Base-by-base conservation (phyloP, 2,888 invertebrate genomes). In the Patella depressa region DNA sequence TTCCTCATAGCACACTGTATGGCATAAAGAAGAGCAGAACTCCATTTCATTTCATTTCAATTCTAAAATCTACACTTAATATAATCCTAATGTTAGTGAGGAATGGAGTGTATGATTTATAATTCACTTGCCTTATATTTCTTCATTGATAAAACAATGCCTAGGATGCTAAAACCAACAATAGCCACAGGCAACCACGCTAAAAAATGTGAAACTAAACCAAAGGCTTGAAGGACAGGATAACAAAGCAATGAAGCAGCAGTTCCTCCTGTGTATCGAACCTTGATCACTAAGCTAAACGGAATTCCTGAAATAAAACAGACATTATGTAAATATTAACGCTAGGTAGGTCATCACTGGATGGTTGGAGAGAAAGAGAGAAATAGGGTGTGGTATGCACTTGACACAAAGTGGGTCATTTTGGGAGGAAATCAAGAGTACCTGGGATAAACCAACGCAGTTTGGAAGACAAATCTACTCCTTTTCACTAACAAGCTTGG, bases 141-240 rank as follows among this genome's bases (percentile, higher is more conserved):
- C 79, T 85, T 87, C 76, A 84, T 82, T 75, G 86, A 83, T 19
- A 88, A 82, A n/a, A 86, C 73, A 57, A 85, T 84, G 53, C 88
- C 89, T 74, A 87, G 85, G 11, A 83, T 79, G 15, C 87, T 85
- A 80, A 87, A 88, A 11, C 85, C 75, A 14, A 81, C 85, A n/a
- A 88, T 85, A 12, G 86, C 87, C 34, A 86, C 84, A 57, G 88
- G 87, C 45, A 89, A 83, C 86, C 88, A 87, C 53, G 88, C 86
- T 73, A 89, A 84, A 79, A 88, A 87, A 76, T 88, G 87, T 53
- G 87, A 88, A 2, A 85, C 83, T 1, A 88, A 81, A 14, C 87
- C 85, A 73, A 84, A 85, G 71, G 86, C 81, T 53, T 86, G 82
- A 55, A 89, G 80, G 15, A 88, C 85, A 15, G 87, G 88, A 69